Conservation (phyloP, 2,797 vertebrate genomes). For the Enoplosus armatus region DNA sequence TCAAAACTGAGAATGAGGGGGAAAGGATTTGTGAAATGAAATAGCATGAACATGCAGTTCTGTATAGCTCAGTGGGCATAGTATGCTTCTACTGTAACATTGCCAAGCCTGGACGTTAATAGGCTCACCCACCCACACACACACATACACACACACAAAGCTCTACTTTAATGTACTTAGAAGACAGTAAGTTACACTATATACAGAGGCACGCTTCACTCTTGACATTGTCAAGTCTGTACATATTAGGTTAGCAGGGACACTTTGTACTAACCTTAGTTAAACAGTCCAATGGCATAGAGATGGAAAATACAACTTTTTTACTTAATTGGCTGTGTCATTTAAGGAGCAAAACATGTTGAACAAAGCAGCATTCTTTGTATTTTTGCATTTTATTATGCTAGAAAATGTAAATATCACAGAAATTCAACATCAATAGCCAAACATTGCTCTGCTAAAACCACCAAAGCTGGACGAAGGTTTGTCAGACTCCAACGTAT, state of each 20-base stretch:
- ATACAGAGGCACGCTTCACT: background rate
- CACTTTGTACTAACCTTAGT: conserved; percentile 1
- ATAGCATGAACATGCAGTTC: conserved; percentile 17
- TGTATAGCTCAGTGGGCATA: conserved; percentile 11
- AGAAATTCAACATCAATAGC: background rate
- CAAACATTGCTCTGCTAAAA: background rate
- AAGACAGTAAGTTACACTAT: background rate
- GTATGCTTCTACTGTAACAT: background rate
- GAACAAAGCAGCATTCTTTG: background rate
- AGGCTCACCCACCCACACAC: background rate
- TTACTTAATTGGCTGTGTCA: background rate
- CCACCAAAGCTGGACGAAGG: background rate
- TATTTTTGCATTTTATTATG: background rate
- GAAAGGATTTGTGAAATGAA: conserved; percentile 41
- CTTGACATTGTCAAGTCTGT: background rate
- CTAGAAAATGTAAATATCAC: too few relatives aligned
- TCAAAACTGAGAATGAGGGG: conserved; percentile 17
- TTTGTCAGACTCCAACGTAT: background rate
- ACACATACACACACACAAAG: background rate
- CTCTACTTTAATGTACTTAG: background rate
- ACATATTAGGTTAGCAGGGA: background rate
- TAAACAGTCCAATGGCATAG: background rate
- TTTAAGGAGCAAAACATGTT: too few relatives aligned
- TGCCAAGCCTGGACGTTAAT: conserved; percentile 6
- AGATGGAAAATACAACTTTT: background rate